Evolutionary conservation across 2,888 invertebrate genomes (phyloP).

Genomic region (Eubasilissa splendida): DNA sequence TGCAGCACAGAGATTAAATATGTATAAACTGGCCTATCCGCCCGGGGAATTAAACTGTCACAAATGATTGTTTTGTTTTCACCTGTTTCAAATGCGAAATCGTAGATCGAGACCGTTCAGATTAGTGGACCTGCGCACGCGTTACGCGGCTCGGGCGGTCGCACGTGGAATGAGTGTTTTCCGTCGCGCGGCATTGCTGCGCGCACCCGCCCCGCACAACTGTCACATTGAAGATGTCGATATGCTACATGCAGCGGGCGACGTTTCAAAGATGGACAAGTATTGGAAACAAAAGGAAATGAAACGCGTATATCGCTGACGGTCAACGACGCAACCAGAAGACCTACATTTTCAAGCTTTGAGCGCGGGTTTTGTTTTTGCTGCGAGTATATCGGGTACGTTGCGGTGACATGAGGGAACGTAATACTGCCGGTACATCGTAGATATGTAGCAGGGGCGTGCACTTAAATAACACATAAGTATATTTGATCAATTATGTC

Average conservation of each 20-base stretch:
- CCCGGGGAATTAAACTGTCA: neutral
- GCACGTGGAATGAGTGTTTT: constrained; percentile 43
- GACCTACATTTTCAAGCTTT: constrained; percentile 5
- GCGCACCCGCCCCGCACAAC: neutral
- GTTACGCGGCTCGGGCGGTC: constrained; percentile 23
- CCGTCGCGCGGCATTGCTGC: neutral
- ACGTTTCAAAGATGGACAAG: neutral
- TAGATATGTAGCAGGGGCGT: too few relatives aligned
- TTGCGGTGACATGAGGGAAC: too few relatives aligned
- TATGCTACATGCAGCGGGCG: neutral
- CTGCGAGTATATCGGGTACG: neutral
- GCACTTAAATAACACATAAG: too few relatives aligned
- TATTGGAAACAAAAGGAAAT: constrained; percentile 2
- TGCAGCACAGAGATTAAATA: neutral
- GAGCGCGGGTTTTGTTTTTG: neutral
- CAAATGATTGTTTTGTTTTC: neutral
- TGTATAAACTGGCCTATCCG: too few relatives aligned
- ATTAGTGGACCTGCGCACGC: constrained; percentile 8
- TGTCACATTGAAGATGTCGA: constrained; percentile 5
- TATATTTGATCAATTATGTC: too few relatives aligned
- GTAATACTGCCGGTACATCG: too few relatives aligned
- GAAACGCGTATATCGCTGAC: neutral
- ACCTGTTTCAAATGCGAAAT: constrained; percentile 18
- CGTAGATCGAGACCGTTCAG: neutral
- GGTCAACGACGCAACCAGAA: neutral